Evolutionary conservation across 92 coral and sea anemone species (phyloP), one percentile per base, ranked within the genome.

Genomic region (Palythoa grandiflora): DNA sequence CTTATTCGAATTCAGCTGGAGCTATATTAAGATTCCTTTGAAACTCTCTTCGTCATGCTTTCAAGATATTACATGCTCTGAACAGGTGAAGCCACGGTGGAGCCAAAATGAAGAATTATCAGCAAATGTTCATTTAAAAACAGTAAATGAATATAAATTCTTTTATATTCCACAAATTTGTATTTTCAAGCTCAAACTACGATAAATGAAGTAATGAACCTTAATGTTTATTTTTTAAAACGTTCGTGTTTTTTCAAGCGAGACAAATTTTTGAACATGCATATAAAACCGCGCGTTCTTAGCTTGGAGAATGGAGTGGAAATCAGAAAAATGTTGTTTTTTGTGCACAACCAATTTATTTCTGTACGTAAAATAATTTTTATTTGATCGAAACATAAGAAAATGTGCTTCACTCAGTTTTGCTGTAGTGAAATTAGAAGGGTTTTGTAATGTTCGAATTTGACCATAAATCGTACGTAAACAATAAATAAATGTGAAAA

Each of bases 11-110:
- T 63, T 63, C 10, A 63, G 36, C 28, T 44, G 36, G n/a, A n/a
- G 35, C 20, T 61, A 61, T 6, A 14, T 15, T 16, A 6, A 21
- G 8, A 5, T 63, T n/a, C 70, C 70, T 63, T 17, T 17, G 20
- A 63, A 63, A 16, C 19, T 38, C 84, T 21, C 20, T 44, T 36
- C 48, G 3, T 52, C 47, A 76, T 38, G 73, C 55, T 19, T 38
- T 79, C 19, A 61, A 57, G 9, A 79, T 35, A 38, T 78, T 57
- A 55, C 53, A 17, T 13, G 21, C 48, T 77, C 12, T 2, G 16
- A 39, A 15, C 84, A 79, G 84, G 84, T 79, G 84, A 40, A 59
- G 48, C 57, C 84, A 16, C 38, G 53, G 3, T 1, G 73, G 84
- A 35, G 72, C 73, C 84, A 79, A 44, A 79, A 63, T 63, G 9